Base-by-base conservation (phyloP, 2,888 invertebrate species). In the Euphydryas editha region DNA sequence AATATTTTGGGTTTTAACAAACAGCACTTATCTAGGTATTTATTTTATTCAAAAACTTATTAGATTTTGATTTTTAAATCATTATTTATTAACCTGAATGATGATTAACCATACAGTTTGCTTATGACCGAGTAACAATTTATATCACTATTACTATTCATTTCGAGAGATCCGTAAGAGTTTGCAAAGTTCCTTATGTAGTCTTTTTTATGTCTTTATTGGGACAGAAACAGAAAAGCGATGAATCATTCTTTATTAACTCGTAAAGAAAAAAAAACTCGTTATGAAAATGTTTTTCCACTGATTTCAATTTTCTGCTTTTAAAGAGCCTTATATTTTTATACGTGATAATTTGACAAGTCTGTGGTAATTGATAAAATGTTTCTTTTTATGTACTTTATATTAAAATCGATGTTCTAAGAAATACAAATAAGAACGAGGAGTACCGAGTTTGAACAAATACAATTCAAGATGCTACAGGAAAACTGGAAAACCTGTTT, bases 1-100 rank as follows among this genome's bases (percentile, higher is more conserved):
- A 93, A 95, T 96, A 87, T 95, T 96, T 90, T 96, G 96, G 96
- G 96, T 96, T 93, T 94, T 96, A 84, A 96, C 96, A 92, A 96
- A 96, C 94, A 96, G 96, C 94, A 96, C 96, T 82, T 96, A 96
- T 85, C 88, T 96, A 86, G 96, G 96, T 96, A 94, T 82, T 62
- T 61, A 21, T 63, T 6, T 11, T 20, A 7, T 24, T 8, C 10
- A 21, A 10, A 18, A 18, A n/a, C 1, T 15, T 20, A 8, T 39
- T 20, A 6, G 15, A 18, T 20, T 61, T 44, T 44, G n/a, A 44
- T 44, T 5, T 0, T 11, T 15, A 10, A 39, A 10, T 39, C 7
- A 2, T 11, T 39, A 39, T 39, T 1, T 15, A 15, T 39, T 0
- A 39, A 39, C 11, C 13, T 39, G 39, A 7, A 15, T 15, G 1